Percentiles rank a stretch among this genome's conserved stretches.
phyloP scores from a whole-genome alignment of 1,140 invertebrate species.

The Temnothorax curvispinosus region DNA sequence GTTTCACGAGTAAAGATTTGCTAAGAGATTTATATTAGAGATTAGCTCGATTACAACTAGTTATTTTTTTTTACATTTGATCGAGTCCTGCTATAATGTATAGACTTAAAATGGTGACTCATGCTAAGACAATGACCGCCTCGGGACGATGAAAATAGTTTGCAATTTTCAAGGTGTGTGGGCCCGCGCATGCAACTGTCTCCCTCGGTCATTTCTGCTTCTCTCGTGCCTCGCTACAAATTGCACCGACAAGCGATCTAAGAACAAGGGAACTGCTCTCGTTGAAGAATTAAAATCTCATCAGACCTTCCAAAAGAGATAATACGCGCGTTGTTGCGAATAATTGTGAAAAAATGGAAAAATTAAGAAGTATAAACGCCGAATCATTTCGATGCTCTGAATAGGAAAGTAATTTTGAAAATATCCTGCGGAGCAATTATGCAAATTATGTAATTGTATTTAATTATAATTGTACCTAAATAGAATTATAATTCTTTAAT shows the following conservation, averaged over 20 bases:
- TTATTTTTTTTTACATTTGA: background rate
- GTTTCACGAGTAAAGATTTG: background rate
- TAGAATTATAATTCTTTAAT: background rate
- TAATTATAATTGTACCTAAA: background rate
- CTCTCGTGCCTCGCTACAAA: conserved; percentile 56
- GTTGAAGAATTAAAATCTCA: conserved; percentile 68
- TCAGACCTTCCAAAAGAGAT: conserved; percentile 48
- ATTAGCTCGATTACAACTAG: background rate
- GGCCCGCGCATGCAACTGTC: conserved; percentile 28
- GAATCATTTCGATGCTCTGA: background rate
- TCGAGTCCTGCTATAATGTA: background rate
- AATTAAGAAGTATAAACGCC: background rate
- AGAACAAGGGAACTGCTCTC: conserved; percentile 48
- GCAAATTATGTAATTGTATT: background rate
- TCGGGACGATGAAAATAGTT: conserved; percentile 54
- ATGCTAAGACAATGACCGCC: conserved; percentile 9
- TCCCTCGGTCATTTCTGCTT: conserved; percentile 32
- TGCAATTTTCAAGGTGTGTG: conserved; percentile 65
- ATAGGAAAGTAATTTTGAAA: background rate
- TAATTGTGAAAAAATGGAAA: conserved; percentile 18
- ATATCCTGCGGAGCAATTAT: background rate
- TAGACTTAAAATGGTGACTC: background rate
- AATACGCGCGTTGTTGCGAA: background rate
- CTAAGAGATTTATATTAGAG: background rate
- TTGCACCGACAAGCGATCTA: conserved; percentile 64